Evolutionary conservation across 2,113 vertebrate species (phyloP).

Genomic region (Macaca nemestrina): DNA sequence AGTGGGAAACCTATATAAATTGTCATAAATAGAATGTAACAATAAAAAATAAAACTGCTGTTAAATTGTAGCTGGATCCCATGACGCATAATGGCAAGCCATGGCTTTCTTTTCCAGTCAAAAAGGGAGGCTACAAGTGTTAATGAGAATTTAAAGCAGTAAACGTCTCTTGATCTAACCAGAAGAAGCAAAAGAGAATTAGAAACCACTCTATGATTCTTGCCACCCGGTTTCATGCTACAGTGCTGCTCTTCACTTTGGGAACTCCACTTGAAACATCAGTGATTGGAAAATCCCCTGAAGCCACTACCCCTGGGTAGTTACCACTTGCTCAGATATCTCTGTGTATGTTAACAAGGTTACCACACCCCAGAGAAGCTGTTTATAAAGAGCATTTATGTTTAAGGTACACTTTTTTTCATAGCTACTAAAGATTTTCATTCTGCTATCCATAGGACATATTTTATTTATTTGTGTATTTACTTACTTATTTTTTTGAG

Average conservation of each 20-base stretch:
- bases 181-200: background rate
- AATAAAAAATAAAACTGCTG: slow-evolving; percentile 4
- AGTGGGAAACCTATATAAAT: slow-evolving; percentile 19
- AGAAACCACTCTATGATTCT: slow-evolving; percentile 3
- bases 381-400: background rate
- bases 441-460: background rate
- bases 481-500: too few relatives aligned
- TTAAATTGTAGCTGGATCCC: background rate
- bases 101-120: background rate
- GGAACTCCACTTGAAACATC: background rate
- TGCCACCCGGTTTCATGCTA: background rate
- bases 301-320: background rate
- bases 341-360: background rate
- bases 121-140: background rate
- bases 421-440: background rate
- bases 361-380: background rate
- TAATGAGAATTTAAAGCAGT: background rate
- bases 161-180: background rate
- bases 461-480: too few relatives aligned
- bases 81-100: background rate
- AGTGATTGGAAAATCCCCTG: background rate
- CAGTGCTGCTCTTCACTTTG: background rate
- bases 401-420: background rate
- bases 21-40: slow-evolving; percentile 31
- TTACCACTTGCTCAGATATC: background rate